Conservation (phyloP, 1,140 invertebrate genomes). For the Magallana ariakensis region DNA sequence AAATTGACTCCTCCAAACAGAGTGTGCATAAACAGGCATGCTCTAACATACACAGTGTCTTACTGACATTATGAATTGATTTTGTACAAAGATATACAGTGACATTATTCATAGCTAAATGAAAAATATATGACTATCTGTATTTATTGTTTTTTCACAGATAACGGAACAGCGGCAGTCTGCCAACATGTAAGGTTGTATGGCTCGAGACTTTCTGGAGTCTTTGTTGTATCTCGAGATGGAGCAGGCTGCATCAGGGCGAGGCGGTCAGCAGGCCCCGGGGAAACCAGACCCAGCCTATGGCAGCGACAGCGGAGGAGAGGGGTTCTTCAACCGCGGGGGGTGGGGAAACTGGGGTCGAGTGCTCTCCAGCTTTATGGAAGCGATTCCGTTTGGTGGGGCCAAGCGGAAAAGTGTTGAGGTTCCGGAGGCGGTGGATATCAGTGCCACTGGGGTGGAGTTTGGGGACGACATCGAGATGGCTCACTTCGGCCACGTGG, state of each 20-base stretch:
- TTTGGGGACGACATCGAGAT: slow-evolving; percentile 72
- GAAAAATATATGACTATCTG: neutral
- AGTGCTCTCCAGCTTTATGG: slow-evolving; percentile 15
- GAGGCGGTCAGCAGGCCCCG: slow-evolving; percentile 2
- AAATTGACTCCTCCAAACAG: too few species aligned
- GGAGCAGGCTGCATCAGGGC: slow-evolving; percentile 35
- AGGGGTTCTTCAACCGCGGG: neutral
- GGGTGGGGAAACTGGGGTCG: neutral
- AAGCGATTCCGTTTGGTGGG: slow-evolving; percentile 6
- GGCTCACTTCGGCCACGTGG: slow-evolving; percentile 67
- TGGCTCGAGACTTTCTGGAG: slow-evolving; percentile 57
- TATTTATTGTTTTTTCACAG: neutral
- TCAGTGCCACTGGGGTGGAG: neutral
- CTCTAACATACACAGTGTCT: too few species aligned
- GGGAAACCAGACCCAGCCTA: neutral
- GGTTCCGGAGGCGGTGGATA: slow-evolving; percentile 17
- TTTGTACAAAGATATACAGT: too few species aligned
- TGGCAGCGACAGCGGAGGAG: neutral
- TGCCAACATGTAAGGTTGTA: slow-evolving; percentile 29
- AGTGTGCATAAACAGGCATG: too few species aligned
- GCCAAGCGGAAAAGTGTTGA: slow-evolving; percentile 6
- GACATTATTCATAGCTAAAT: too few species aligned
- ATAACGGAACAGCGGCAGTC: neutral
- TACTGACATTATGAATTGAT: too few species aligned
- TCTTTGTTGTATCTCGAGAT: slow-evolving; percentile 47